These are phyloP conservation scores for Apogon talboti DNA, from an alignment of 2,797 vertebrate species.

Conservation along the genomic window DNA sequence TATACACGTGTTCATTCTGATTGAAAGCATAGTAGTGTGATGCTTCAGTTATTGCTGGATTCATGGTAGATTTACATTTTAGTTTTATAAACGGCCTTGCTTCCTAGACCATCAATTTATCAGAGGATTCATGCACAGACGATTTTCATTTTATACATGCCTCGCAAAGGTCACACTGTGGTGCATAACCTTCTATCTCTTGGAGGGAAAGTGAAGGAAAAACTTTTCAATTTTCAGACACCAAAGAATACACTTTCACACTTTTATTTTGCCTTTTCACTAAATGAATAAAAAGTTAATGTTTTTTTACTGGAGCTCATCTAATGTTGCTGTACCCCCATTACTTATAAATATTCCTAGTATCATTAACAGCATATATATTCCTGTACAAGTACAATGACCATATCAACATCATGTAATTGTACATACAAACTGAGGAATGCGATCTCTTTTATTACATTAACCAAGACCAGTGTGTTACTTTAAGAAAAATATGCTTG, in stretches of 20 bases:
- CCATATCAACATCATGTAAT: constrained; percentile 12
- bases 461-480: background rate
- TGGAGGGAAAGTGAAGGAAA: background rate
- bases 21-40: background rate
- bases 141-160: constrained; percentile 4
- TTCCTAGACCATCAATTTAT: background rate
- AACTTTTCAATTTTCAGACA: background rate
- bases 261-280: constrained; percentile 5
- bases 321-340: no score
- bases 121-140: background rate
- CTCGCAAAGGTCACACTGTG: constrained; percentile 3
- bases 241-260: background rate
- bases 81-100: background rate
- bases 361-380: no score
- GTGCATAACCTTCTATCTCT: background rate
- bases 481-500: constrained; percentile 34
- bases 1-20: background rate
- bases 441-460: constrained; percentile 11
- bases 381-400: background rate
- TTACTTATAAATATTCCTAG: no score
- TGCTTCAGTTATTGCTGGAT: background rate
- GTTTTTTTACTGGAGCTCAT: no score
- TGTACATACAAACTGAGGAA: background rate
- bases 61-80: background rate
- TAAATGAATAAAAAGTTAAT: background rate